Evolutionary conservation across 2,113 vertebrate genomes (phyloP).

Genomic region (Actinemys pallida): DNA sequence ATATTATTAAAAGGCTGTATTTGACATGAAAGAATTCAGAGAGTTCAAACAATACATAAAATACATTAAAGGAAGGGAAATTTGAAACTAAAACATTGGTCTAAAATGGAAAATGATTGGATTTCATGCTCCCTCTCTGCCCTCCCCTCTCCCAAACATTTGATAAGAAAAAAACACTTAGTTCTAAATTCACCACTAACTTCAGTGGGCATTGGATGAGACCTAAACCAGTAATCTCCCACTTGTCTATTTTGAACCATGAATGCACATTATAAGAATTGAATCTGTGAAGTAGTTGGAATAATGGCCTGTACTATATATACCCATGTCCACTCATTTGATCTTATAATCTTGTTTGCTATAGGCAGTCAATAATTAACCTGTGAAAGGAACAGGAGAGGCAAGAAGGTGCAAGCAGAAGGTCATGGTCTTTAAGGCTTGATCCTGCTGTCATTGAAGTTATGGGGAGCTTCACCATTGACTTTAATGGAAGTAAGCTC

Average conservation of each 20-base stretch:
- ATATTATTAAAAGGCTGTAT: slow-evolving; percentile 14
- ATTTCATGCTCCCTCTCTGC: background rate
- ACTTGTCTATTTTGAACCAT: background rate
- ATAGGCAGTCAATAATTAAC: background rate
- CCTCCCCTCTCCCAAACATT: background rate
- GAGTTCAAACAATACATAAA: slow-evolving; percentile 37
- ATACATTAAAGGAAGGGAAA: background rate
- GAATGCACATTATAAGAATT: background rate
- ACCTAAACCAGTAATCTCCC: background rate
- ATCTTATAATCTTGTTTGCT: background rate
- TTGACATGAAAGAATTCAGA: slow-evolving; percentile 28
- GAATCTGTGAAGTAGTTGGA: background rate
- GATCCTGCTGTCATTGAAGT: rapidly evolving
- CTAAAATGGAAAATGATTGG: background rate
- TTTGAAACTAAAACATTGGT: background rate
- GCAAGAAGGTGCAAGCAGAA: background rate
- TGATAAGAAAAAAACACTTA: background rate
- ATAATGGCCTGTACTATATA: rapidly evolving
- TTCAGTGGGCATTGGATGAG: background rate
- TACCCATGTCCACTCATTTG: background rate
- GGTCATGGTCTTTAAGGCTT: background rate
- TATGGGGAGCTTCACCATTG: background rate
- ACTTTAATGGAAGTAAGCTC: background rate
- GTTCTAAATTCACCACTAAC: background rate
- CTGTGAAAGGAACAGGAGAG: rapidly evolving